Evolutionary conservation across 2,113 vertebrate genomes (phyloP).

Genomic region (Nematolebias whitei): DNA sequence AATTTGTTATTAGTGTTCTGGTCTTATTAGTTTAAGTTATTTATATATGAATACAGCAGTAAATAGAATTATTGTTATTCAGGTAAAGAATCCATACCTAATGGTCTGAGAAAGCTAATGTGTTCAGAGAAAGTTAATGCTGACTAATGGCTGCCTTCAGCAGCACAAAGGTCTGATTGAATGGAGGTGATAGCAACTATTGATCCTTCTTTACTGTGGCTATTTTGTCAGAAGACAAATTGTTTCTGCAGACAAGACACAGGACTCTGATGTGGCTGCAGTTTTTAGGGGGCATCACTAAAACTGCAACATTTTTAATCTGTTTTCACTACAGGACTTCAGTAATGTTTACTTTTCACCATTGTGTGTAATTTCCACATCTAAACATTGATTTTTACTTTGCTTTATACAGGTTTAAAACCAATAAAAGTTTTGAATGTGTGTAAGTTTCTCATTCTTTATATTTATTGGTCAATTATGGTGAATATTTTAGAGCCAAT

Average conservation of each 20-base stretch:
- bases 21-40: neutral
- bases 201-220: conserved; percentile 61
- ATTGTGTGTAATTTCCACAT: too few species aligned
- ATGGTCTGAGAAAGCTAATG: conserved; percentile 26
- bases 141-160: conserved; percentile 44
- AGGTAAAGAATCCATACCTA: conserved; percentile 1
- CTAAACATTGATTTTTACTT: too few species aligned
- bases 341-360: neutral
- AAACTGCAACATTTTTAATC: conserved; percentile 21
- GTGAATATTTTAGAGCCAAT: too few species aligned
- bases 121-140: conserved; percentile 40
- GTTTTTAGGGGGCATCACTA: conserved; percentile 25
- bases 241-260: conserved; percentile 49
- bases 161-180: conserved; percentile 60
- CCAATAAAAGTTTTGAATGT: too few species aligned
- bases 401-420: too few species aligned
- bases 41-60: neutral
- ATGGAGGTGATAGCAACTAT: conserved; percentile 64
- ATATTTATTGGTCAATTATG: too few species aligned
- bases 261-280: conserved; percentile 45
- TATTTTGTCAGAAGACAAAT: conserved; percentile 71
- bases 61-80: conserved; percentile 1
- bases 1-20: too few species aligned
- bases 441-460: too few species aligned
- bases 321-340: neutral